Percentiles rank a stretch among this genome's conserved stretches.
phyloP scores from a whole-genome alignment of 2,113 vertebrate genomes.

The Nanorana parkeri region DNA sequence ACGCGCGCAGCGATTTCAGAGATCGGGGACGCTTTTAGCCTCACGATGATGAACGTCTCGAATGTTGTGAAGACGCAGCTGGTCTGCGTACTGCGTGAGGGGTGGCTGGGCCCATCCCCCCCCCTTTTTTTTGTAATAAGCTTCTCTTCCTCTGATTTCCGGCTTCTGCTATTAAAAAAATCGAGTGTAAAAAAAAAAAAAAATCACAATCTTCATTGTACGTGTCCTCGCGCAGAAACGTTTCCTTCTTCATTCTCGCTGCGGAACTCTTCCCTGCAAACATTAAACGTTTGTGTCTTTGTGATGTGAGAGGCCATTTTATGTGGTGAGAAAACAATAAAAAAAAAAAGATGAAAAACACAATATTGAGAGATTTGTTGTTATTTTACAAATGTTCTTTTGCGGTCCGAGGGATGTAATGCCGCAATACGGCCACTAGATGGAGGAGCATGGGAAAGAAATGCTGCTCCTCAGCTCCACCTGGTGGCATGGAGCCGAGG shows the following conservation, averaged over 20 bases:
- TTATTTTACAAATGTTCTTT: too few relatives aligned
- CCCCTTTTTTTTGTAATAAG: neutral
- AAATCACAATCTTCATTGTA: neutral
- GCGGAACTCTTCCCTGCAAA: neutral
- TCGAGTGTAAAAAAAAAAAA: neutral
- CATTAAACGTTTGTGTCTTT: too few relatives aligned
- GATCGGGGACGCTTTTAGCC: neutral
- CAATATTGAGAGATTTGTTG: too few relatives aligned
- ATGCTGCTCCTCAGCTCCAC: too few relatives aligned
- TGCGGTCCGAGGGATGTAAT: too few relatives aligned
- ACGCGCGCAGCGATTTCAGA: too few relatives aligned
- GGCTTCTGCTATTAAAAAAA: neutral
- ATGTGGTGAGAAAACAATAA: too few relatives aligned
- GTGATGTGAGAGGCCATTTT: too few relatives aligned
- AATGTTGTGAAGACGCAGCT: conserved; percentile 29
- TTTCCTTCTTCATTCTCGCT: conserved; percentile 30
- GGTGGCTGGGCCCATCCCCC: conserved; percentile 52
- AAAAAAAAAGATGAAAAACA: too few relatives aligned
- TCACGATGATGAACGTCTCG: neutral
- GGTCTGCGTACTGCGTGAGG: conserved; percentile 43
- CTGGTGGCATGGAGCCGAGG: too few relatives aligned
- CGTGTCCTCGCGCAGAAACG: conserved; percentile 31
- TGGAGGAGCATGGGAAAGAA: too few relatives aligned
- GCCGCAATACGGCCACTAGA: too few relatives aligned
- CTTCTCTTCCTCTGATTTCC: neutral